Base-by-base conservation (phyloP, 2,113 vertebrate species). In the Platysteira castanea region DNA sequence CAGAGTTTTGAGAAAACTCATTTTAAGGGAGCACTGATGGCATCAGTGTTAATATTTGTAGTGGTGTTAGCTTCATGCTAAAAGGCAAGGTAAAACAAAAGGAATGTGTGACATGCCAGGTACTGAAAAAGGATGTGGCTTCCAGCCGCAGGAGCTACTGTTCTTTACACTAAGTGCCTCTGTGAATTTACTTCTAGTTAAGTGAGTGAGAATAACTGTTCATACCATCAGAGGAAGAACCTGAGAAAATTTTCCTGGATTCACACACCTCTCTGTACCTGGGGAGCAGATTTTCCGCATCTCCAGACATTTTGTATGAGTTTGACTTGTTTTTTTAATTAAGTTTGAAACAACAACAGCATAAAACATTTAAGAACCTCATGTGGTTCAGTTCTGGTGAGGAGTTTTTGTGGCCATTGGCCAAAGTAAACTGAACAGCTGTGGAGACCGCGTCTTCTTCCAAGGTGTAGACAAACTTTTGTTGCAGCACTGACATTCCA, bases 151-250 rank as follows among this genome's bases (percentile, higher is more conserved):
- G 87, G 47, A 82, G 74, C 93, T 97, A 84, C 97, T 94, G 95
- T 96, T 96, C 74, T 87, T 95, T 85, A 52, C 44, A n/a, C 44
- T 86, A 31, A 22, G n/a, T 77, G 63, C 69, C 85, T 93, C 89
- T 93, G 83, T 63, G 90, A 94, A 95, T 90, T 70, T 82, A 47
- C 22, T 94, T 95, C 50, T 87, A 42, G 69, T 91, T 79, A 71
- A 93, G n/a, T 91, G 82, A 93, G 80, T 95, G 93, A 96, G 94
- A 95, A 73, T 92, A 91, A 71, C 95, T 97, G 96, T 90, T 97
- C 92, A 96, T 97, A 83, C 84, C 86, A 96, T 97, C 87, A 97
- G 70, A 92, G 86, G 94, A 80, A 83, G 42, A 94, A 95, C 86
- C 80, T 87, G 93, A 97, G 86, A 92, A 95, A 92, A 93, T 95